A percentile compares a stretch with the other conserved stretches of the same genome.
Conservation (phyloP, 2,888 invertebrate species). For the Nephrotoma guestfalica region DNA sequence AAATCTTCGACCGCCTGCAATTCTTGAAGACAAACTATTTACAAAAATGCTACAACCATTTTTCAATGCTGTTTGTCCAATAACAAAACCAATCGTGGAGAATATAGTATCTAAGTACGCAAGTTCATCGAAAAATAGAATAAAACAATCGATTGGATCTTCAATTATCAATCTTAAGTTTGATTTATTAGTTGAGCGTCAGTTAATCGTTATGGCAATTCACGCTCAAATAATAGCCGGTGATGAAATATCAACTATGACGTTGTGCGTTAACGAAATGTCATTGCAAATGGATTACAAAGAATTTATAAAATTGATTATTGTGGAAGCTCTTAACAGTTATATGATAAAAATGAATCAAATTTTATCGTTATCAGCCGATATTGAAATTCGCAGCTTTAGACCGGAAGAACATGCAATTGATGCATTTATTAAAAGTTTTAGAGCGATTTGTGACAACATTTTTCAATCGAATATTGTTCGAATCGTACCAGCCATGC, state of each 20-base stretch:
- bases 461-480: background rate
- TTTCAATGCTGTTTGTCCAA: background rate
- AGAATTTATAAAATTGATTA: background rate
- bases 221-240: background rate
- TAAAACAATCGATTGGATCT: background rate
- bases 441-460: background rate
- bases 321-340: background rate
- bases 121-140: background rate
- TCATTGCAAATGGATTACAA: background rate
- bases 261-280: background rate
- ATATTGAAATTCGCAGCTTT: background rate
- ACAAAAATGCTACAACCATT: background rate
- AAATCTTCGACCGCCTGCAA: background rate
- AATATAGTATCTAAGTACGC: background rate
- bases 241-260: background rate
- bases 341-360: background rate
- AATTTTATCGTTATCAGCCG: background rate
- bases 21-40: background rate
- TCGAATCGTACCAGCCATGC: background rate
- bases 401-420: background rate
- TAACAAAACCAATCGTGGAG: background rate
- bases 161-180: background rate
- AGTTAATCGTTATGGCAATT: background rate
- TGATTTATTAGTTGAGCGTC: background rate
- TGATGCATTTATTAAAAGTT: background rate